Evolutionary conservation across 2,888 invertebrate species (phyloP).

Genomic region (Thysanoteuthis rhombus): DNA sequence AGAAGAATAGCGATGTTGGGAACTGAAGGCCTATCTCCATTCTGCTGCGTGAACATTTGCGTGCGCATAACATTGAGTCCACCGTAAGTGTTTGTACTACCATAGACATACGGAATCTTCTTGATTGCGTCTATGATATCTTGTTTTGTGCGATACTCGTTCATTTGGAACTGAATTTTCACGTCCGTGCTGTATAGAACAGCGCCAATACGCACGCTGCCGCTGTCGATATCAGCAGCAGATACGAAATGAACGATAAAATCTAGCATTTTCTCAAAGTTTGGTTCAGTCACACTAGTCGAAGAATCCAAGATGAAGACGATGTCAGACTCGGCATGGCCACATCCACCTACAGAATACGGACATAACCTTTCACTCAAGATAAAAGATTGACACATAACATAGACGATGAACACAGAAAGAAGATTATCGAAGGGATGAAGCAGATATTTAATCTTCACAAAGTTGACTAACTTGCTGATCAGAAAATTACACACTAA

Average conservation of each 20-base stretch:
- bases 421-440: too few relatives aligned
- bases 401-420: background rate
- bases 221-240: conserved; percentile 44
- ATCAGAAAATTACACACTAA: background rate
- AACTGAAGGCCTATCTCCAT: conserved; percentile 57
- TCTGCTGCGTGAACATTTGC: conserved; percentile 32
- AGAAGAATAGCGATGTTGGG: conserved; percentile 58
- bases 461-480: background rate
- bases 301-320: conserved; percentile 60
- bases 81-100: conserved; percentile 61
- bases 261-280: conserved; percentile 49
- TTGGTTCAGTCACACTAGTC: conserved; percentile 53
- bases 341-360: conserved; percentile 32
- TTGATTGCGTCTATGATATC: conserved; percentile 49
- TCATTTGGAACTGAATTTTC: conserved; percentile 43
- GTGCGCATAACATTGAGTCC: background rate
- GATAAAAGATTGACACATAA: background rate
- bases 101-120: conserved; percentile 50
- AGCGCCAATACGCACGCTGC: conserved; percentile 47
- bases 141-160: conserved; percentile 39
- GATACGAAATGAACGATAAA: conserved; percentile 48
- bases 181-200: conserved; percentile 47
- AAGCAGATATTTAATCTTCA: background rate
- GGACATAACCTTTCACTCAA: conserved; percentile 14
- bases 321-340: conserved; percentile 46